phyloP scores from a whole-genome alignment of 2,888 invertebrate species.

The Cantharis flavilabris region DNA sequence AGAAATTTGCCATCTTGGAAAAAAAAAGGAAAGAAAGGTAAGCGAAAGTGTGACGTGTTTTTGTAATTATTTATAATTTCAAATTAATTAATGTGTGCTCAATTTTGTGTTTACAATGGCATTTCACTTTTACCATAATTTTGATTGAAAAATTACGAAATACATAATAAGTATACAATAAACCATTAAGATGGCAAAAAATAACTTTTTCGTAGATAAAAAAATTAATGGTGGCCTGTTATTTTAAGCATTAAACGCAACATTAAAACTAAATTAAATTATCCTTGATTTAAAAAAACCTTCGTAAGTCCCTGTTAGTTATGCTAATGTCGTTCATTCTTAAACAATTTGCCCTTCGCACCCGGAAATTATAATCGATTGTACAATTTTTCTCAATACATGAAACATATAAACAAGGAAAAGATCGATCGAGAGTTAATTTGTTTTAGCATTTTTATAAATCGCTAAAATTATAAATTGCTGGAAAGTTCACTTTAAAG shows the following conservation, averaged over 20 bases:
- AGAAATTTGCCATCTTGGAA: not conserved
- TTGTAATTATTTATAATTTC: not conserved
- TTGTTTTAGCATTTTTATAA: not conserved
- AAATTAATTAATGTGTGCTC: constrained; percentile 1
- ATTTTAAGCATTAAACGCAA: not conserved
- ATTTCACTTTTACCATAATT: constrained; percentile 1
- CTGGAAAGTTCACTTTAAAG: not conserved
- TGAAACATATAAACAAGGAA: not conserved
- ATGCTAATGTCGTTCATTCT: constrained; percentile 35
- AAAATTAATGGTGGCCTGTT: not conserved
- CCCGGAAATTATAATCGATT: constrained; percentile 31
- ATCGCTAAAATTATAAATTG: not conserved
- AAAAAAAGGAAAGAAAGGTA: constrained; percentile 19
- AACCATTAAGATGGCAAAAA: not conserved
- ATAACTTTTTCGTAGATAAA: not conserved
- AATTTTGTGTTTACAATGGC: not conserved
- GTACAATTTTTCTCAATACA: constrained; percentile 14
- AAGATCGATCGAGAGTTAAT: not conserved
- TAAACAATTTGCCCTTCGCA: constrained; percentile 35
- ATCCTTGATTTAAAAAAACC: constrained; percentile 34
- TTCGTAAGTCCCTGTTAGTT: constrained; percentile 36
- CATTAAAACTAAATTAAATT: constrained; percentile 17
- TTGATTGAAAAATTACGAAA: not conserved
- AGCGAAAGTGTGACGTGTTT: constrained; percentile 21
- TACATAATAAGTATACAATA: not conserved